Evolutionary conservation across 2,113 vertebrate species (phyloP), one percentile per base, ranked within the genome.

Genomic region (Ageneiosus marmoratus): DNA sequence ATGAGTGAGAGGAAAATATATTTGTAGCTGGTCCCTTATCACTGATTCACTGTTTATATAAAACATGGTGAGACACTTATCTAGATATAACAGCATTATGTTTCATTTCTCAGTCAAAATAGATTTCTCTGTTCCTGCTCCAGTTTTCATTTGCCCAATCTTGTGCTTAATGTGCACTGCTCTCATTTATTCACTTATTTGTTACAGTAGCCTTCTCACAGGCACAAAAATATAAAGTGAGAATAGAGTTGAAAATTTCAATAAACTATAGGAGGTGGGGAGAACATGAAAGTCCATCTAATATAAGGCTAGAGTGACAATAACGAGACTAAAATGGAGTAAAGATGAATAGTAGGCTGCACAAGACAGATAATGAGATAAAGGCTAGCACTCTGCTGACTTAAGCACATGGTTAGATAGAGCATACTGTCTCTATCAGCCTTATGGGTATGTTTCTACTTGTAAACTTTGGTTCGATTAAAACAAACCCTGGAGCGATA

Each of bases 311-410:
- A 53, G 15, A 69, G 18, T 2, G 7, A 41, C n/a, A 50, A 50
- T 48, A 16, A 29, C 46, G 22, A 34, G 16, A 11, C 73, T 77
- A 22, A 37, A 58, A 51, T 51, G 48, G 1, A 51, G 70, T 53
- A 32, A 53, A 75, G 9, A 22, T n/a, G 22, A 77, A 44, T 58
- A n/a, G 53, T 10, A 1, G 12, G 53, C 34, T 37, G 24, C 20
- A 77, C 34, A 77, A 41, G n/a, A 44, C 32, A 77, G 34, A 77
- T 77, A 77, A 77, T 77, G 75, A 58, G 75, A 77, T 58, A 7
- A 58, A 56, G 75, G 22, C 27, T 34, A 34, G 29, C 46, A 22
- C 50, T 18, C n/a, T 12, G 15, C 70, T 4, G 3, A 53, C 50
- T 75, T 29, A 53, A 34, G 29, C 73, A 75, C 20, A 34, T 22